Conservation (phyloP, 53 echinoderm and acorn worm genomes). For the Mesocentrotus franciscanus region DNA sequence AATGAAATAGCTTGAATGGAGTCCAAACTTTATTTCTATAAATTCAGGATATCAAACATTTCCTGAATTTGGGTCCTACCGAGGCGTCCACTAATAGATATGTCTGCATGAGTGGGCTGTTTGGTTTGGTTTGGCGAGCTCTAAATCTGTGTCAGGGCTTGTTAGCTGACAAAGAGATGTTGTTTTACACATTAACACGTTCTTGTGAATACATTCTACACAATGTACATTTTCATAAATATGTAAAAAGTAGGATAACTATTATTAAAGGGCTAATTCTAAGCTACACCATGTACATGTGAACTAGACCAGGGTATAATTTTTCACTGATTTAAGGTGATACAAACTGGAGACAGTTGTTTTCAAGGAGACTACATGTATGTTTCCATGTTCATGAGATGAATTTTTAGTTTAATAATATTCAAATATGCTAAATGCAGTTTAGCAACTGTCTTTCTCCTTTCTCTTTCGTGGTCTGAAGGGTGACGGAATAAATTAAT, state of each 20-base stretch:
- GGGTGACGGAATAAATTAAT: neutral
- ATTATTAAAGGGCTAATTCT: neutral
- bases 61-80: conserved; percentile 37
- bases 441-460: no score
- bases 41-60: conserved; percentile 25
- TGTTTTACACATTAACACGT: neutral
- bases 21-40: conserved; percentile 48
- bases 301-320: no score
- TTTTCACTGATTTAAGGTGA: no score
- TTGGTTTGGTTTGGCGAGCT: neutral
- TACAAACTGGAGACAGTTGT: no score
- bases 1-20: conserved; percentile 28
- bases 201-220: neutral
- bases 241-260: neutral
- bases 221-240: neutral
- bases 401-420: no score
- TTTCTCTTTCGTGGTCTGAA: neutral
- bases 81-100: conserved; percentile 36
- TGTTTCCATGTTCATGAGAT: no score
- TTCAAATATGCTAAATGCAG: no score
- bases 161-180: neutral
- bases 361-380: no score
- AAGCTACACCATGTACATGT: no score
- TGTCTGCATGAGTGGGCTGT: conserved; percentile 30
- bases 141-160: neutral